Percentiles rank a stretch among this genome's conserved stretches.
These are phyloP conservation scores for Cheilosia scutellata DNA, from an alignment of 2,888 invertebrate species.

Conservation along the genomic window DNA sequence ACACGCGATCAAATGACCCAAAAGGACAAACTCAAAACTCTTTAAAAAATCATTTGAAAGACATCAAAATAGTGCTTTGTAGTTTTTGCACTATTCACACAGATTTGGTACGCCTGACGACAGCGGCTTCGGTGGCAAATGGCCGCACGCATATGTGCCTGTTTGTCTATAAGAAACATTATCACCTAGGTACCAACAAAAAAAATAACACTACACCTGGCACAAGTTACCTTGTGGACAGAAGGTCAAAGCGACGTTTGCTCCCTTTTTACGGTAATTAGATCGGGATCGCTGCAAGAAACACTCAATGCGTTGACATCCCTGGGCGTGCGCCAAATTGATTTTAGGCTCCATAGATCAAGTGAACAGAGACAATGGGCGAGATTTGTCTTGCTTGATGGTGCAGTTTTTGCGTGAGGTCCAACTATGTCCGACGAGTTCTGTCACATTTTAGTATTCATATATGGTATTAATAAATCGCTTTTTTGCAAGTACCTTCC, in stretches of 20 bases:
- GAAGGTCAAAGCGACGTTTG: slow-evolving; percentile 44
- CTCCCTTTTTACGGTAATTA: slow-evolving; percentile 66
- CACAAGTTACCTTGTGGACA: slow-evolving; percentile 14
- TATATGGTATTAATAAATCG: slow-evolving; percentile 13
- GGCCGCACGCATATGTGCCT: slow-evolving; percentile 22
- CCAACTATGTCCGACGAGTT: slow-evolving; percentile 3
- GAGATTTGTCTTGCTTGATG: not conserved
- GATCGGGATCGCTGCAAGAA: slow-evolving; percentile 38
- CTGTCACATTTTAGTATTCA: not conserved
- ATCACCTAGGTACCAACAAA: slow-evolving; percentile 49
- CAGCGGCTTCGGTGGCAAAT: slow-evolving; percentile 11
- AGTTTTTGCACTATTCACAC: slow-evolving; percentile 32
- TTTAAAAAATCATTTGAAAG: slow-evolving; percentile 70
- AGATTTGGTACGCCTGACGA: slow-evolving; percentile 53
- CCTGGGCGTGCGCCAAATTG: slow-evolving; percentile 67
- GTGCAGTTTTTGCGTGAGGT: slow-evolving; percentile 55
- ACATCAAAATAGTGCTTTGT: slow-evolving; percentile 56
- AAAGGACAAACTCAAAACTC: slow-evolving; percentile 40
- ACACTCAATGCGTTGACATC: not conserved
- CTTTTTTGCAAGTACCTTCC: slow-evolving; percentile 5
- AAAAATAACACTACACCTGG: slow-evolving; percentile 55
- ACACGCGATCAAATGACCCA: slow-evolving; percentile 65
- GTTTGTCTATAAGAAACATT: slow-evolving; percentile 68
- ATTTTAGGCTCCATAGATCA: slow-evolving; percentile 57
- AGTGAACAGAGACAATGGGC: slow-evolving; percentile 3